Evolutionary conservation across 1,140 invertebrate species (phyloP).

Genomic region (Melitaea cinxia): DNA sequence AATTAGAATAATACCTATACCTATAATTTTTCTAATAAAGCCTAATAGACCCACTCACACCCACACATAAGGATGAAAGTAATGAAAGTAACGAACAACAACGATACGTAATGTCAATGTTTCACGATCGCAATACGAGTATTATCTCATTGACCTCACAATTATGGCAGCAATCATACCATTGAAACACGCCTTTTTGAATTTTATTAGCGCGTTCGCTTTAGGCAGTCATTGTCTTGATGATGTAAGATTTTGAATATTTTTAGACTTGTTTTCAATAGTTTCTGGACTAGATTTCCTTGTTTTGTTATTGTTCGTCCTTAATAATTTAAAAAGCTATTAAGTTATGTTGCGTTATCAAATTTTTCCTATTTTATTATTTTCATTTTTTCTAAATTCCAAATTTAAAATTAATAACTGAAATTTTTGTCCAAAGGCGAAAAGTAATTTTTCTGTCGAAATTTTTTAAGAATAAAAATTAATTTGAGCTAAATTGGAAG

Average conservation of each 20-base stretch:
- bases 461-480: no score
- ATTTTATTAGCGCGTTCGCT: conserved; percentile 16
- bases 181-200: conserved; percentile 15
- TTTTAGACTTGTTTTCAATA: not conserved
- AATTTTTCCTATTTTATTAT: no score
- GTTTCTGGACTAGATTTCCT: not conserved
- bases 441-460: no score
- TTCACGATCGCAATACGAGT: conserved; percentile 15
- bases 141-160: conserved; percentile 50
- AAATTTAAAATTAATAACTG: no score
- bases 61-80: not conserved
- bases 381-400: no score
- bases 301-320: no score
- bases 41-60: not conserved
- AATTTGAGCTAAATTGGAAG: no score
- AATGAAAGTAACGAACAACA: not conserved
- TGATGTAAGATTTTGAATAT: conserved; percentile 14
- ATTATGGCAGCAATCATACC: conserved; percentile 32
- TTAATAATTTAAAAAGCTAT: no score
- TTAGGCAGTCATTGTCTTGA: conserved; percentile 17
- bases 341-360: no score
- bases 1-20: no score
- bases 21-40: no score
- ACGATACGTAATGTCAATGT: conserved; percentile 2
- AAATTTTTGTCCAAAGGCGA: no score